phyloP scores from a whole-genome alignment of 92 coral and sea anemone species.

The Parazoanthus atlanticus region DNA sequence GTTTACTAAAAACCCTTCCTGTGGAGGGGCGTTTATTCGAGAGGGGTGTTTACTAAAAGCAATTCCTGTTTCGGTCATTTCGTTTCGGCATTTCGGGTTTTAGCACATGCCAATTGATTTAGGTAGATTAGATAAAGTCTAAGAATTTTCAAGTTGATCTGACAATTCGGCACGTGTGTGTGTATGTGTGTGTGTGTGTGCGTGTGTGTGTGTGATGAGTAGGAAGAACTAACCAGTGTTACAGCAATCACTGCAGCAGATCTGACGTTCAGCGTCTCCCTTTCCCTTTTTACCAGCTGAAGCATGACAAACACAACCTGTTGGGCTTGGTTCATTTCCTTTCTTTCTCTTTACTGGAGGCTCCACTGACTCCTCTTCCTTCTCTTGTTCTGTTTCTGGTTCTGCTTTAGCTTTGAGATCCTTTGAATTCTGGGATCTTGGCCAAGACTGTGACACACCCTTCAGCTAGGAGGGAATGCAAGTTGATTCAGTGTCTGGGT shows the following conservation, averaged over 20 bases:
- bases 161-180: no score
- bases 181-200: no score
- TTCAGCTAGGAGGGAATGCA: not conserved
- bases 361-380: not conserved
- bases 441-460: not conserved
- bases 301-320: conserved; percentile 41
- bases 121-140: no score
- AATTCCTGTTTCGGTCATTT: no score
- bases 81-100: no score
- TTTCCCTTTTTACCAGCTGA: conserved; percentile 31
- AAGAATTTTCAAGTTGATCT: no score
- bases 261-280: conserved; percentile 34
- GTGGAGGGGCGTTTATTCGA: no score
- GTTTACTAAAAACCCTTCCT: no score
- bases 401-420: not conserved
- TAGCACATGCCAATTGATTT: no score
- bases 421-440: not conserved
- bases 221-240: conserved; percentile 28
- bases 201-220: no score
- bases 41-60: no score
- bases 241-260: conserved; percentile 35
- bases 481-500: no score
- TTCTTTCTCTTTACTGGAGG: conserved; percentile 33
- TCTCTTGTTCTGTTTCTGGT: not conserved
- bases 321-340: conserved; percentile 29